phyloP scores from a whole-genome alignment of 2,888 invertebrate species.

The Sarcophaga caerulescens region DNA sequence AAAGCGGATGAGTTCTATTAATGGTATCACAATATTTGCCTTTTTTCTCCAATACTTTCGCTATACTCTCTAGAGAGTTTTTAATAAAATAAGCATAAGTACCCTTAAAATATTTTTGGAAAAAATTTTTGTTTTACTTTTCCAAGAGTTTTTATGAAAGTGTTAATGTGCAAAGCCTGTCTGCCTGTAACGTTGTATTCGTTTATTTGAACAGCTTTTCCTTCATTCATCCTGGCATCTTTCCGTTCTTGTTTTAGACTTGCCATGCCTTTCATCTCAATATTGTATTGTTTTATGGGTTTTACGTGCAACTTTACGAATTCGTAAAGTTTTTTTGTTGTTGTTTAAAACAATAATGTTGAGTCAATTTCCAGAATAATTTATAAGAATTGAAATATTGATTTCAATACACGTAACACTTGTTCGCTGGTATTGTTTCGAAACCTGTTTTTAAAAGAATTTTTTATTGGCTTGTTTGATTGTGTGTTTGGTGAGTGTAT shows the following conservation, averaged over 20 bases:
- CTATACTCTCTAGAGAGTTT: slow-evolving; percentile 58
- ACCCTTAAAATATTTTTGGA: slow-evolving; percentile 53
- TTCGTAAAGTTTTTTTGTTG: too few species aligned
- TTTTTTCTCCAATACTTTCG: not conserved
- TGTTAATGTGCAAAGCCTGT: slow-evolving; percentile 63
- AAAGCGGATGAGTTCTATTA: slow-evolving; percentile 2
- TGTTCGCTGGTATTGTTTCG: slow-evolving; percentile 1
- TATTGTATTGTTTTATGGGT: not conserved
- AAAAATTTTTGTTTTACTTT: slow-evolving; percentile 28
- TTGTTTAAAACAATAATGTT: slow-evolving; percentile 35
- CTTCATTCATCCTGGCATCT: not conserved
- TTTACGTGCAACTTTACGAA: slow-evolving; percentile 29
- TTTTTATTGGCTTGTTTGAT: not conserved
- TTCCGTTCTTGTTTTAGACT: not conserved
- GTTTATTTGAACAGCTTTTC: not conserved
- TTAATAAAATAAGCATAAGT: slow-evolving; percentile 64
- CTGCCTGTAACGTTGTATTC: not conserved
- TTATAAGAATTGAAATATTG: slow-evolving; percentile 49
- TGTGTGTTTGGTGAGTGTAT: not conserved
- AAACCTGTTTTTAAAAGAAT: not conserved
- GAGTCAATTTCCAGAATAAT: slow-evolving; percentile 51
- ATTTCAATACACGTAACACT: slow-evolving; percentile 26
- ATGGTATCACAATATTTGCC: not conserved
- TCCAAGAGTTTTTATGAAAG: slow-evolving; percentile 53
- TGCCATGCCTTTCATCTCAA: not conserved